A percentile compares a stretch with the other conserved stretches of the same genome.
Evolutionary conservation across 2,888 invertebrate genomes (phyloP).

Genomic region (Gandaritis pyraliata): DNA sequence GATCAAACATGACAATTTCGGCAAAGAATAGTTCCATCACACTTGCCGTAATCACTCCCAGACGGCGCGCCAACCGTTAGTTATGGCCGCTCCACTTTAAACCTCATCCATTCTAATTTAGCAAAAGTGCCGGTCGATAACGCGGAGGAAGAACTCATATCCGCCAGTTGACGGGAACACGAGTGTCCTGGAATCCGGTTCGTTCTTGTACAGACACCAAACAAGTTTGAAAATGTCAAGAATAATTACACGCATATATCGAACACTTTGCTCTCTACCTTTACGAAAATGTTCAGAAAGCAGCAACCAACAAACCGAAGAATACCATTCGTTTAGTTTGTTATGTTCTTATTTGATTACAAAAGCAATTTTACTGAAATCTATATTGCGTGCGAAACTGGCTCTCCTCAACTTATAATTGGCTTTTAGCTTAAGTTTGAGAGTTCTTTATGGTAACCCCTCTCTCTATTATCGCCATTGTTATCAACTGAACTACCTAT

Average conservation of each 20-base stretch:
- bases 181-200: slow-evolving; percentile 42
- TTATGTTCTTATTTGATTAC: too few relatives aligned
- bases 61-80: slow-evolving; percentile 73
- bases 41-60: slow-evolving; percentile 36
- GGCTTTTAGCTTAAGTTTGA: slow-evolving; percentile 8
- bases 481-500: slow-evolving; percentile 33
- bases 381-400: too few relatives aligned
- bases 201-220: slow-evolving; percentile 14
- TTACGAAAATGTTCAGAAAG: too few relatives aligned
- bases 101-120: slow-evolving; percentile 84
- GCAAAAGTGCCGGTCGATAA: slow-evolving; percentile 83
- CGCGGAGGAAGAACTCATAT: slow-evolving; percentile 81
- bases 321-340: too few relatives aligned
- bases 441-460: slow-evolving; percentile 22
- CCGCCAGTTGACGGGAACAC: slow-evolving; percentile 63
- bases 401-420: too few relatives aligned
- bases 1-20: slow-evolving; percentile 20
- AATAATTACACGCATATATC: neutral
- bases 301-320: too few relatives aligned
- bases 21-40: slow-evolving; percentile 33
- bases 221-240: neutral
- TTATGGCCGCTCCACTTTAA: slow-evolving; percentile 82
- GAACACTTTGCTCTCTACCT: too few relatives aligned
- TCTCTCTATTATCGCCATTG: slow-evolving; percentile 35
- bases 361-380: too few relatives aligned